phyloP scores from a whole-genome alignment of 2,888 invertebrate genomes.

The Ganaspis brasiliensis region DNA sequence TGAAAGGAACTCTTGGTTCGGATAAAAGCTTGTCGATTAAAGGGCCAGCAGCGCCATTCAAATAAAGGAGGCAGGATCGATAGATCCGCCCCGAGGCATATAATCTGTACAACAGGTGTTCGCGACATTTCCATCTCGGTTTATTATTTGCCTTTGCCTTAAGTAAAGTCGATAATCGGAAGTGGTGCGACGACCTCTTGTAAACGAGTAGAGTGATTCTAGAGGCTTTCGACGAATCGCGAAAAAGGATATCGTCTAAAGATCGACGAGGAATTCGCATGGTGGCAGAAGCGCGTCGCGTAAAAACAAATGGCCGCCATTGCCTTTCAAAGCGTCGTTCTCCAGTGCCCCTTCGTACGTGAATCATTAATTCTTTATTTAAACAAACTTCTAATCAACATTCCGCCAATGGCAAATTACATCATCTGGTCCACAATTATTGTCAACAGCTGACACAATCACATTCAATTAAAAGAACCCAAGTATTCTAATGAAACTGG shows the following conservation, averaged over 20 bases:
- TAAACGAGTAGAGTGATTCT: conserved; percentile 16
- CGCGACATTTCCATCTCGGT: conserved; percentile 54
- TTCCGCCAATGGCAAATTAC: neutral
- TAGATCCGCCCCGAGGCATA: conserved; percentile 28
- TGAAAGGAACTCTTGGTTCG: neutral
- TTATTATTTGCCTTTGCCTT: conserved; percentile 27
- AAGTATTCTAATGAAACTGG: neutral
- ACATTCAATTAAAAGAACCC: neutral
- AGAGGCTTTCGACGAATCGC: conserved; percentile 34
- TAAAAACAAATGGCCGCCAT: conserved; percentile 60
- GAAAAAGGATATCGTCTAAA: conserved; percentile 45
- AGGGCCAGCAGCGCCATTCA: neutral
- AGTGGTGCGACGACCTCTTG: conserved; percentile 40
- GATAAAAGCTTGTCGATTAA: conserved; percentile 5
- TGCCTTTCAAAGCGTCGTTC: conserved; percentile 47
- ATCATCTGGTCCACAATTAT: no score
- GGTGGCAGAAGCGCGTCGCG: conserved; percentile 45
- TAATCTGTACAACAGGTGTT: conserved; percentile 67
- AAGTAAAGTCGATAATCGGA: conserved; percentile 38
- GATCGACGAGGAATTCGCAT: conserved; percentile 64
- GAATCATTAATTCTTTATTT: neutral
- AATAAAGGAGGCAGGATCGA: conserved; percentile 17
- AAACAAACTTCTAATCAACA: neutral
- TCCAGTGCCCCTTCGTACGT: neutral
- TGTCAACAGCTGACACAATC: neutral